Percentiles rank a stretch among this genome's conserved stretches.
Evolutionary conservation across 2,113 vertebrate genomes (phyloP).

Genomic region (Macaca nemestrina): DNA sequence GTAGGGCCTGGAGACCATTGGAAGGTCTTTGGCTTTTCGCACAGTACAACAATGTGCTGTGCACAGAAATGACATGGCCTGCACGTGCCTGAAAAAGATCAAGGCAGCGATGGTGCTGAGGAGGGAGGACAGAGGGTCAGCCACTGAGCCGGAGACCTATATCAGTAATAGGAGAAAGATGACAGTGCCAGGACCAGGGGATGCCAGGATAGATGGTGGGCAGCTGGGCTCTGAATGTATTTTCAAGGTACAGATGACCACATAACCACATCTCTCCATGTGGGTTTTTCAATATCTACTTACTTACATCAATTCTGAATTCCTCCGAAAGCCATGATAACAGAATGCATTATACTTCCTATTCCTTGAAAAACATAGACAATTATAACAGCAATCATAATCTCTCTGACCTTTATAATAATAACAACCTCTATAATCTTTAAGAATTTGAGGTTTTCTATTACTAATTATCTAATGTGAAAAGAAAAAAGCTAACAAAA

Average conservation of each 20-base stretch:
- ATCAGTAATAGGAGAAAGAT: rapidly evolving
- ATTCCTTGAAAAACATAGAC: not conserved
- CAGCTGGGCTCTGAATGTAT: rapidly evolving
- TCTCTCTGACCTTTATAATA: not conserved
- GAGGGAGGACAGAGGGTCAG: not conserved
- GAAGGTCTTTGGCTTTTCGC: rapidly evolving
- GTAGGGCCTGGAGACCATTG: rapidly evolving
- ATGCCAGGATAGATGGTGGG: not conserved
- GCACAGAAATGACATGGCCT: not conserved
- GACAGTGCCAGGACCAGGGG: not conserved
- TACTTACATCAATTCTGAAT: not conserved
- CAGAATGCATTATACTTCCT: not conserved
- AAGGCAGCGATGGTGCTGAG: not conserved
- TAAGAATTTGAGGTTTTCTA: not conserved
- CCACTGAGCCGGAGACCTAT: not conserved
- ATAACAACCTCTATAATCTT: not conserved
- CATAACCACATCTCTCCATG: not conserved
- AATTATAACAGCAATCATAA: not conserved
- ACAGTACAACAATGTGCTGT: rapidly evolving
- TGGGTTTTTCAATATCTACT: not conserved
- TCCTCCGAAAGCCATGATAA: not conserved
- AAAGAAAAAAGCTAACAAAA: slow-evolving; percentile 46
- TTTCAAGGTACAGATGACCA: not conserved
- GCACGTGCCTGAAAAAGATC: not conserved
- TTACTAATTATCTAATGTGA: not conserved